Percentiles rank a stretch among this genome's conserved stretches.
Conservation (phyloP, 2,113 vertebrate genomes). For the Sander vitreus region DNA sequence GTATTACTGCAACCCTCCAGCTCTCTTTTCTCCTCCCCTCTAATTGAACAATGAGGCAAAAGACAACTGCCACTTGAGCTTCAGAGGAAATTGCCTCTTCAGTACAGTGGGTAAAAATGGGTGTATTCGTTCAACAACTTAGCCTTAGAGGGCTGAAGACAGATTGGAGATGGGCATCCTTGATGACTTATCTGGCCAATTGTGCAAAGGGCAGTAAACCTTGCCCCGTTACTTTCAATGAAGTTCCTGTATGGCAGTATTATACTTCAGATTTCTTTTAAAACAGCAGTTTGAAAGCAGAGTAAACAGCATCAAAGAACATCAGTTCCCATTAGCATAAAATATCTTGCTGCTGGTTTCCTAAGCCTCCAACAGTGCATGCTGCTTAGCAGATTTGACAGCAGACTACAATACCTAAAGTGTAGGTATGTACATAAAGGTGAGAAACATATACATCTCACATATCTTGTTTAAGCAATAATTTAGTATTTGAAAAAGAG, state of each 20-base stretch:
- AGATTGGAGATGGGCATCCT: conserved; percentile 58
- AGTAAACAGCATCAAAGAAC: not conserved
- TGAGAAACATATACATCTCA: too few relatives aligned
- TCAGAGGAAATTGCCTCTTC: conserved; percentile 76
- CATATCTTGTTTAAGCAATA: too few relatives aligned
- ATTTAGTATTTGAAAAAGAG: not conserved
- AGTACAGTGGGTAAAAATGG: conserved; percentile 57
- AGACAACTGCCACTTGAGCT: conserved; percentile 79
- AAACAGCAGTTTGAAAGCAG: conserved; percentile 23
- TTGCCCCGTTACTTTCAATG: conserved; percentile 18
- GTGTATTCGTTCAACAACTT: conserved; percentile 42
- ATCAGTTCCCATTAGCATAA: conserved; percentile 6
- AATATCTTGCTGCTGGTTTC: conserved; percentile 2
- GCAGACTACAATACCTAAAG: not conserved
- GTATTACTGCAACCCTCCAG: conserved; percentile 69
- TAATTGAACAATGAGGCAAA: conserved; percentile 81
- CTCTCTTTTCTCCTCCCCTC: conserved; percentile 44
- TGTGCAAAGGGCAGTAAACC: conserved; percentile 49
- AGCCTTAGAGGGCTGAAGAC: conserved; percentile 52
- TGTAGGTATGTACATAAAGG: too few relatives aligned
- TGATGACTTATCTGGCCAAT: conserved; percentile 50
- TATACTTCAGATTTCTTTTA: conserved; percentile 20
- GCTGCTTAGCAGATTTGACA: not conserved
- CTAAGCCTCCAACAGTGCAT: not conserved
- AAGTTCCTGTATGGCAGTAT: conserved; percentile 25